Conservation (phyloP, 2,113 vertebrate species). For the Acrocephalus kingi region DNA sequence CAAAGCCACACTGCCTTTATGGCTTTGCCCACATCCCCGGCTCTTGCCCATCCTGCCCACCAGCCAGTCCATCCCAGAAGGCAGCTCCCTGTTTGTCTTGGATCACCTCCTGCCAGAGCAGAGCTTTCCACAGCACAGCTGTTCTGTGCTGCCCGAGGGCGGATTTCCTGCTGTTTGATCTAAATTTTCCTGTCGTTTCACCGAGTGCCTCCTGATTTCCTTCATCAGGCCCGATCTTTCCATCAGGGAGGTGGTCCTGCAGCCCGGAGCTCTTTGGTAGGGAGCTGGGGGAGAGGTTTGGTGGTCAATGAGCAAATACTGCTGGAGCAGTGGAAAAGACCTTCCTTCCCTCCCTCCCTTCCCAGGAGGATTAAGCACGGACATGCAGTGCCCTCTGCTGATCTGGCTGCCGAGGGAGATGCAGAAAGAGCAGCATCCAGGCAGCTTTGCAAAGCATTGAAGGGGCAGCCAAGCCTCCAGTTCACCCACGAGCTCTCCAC, state of each 20-base stretch:
- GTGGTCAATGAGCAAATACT: background rate
- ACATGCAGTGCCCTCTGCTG: constrained; percentile 47
- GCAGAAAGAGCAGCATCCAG: background rate
- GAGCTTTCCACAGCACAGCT: background rate
- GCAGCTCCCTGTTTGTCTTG: constrained; percentile 46
- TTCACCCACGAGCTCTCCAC: background rate
- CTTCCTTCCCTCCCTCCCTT: background rate
- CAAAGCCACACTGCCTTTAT: background rate
- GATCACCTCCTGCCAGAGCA: constrained; percentile 1
- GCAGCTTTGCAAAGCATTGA: background rate
- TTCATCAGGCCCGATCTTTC: background rate
- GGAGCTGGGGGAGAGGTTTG: background rate
- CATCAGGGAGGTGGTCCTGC: background rate
- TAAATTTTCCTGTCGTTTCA: background rate
- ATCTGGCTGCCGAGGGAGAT: background rate
- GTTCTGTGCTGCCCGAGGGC: background rate
- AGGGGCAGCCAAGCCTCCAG: background rate
- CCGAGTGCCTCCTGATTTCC: background rate
- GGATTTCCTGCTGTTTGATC: constrained; percentile 50
- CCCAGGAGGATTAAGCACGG: background rate
- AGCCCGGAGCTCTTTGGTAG: background rate
- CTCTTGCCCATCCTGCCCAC: background rate
- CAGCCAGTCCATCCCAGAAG: background rate
- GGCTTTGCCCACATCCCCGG: background rate
- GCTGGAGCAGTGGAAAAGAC: background rate